phyloP scores from a whole-genome alignment of 1,140 invertebrate species.

The Coenobita brevimanus region DNA sequence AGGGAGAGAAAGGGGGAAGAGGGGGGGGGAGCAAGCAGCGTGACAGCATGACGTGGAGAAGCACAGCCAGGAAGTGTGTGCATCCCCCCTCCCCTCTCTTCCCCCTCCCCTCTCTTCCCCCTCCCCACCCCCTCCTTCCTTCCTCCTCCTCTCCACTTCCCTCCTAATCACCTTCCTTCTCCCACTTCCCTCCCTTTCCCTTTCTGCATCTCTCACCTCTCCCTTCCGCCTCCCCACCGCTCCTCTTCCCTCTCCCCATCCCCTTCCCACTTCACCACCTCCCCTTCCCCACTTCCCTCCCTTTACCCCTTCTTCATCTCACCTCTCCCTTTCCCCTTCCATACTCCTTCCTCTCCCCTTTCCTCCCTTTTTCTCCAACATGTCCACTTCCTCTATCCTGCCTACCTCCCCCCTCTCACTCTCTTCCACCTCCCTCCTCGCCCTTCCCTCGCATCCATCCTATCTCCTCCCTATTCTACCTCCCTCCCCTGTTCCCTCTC shows the following conservation, averaged over 20 bases:
- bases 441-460: not conserved
- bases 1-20: not conserved
- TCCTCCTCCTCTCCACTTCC: not conserved
- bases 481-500: not conserved
- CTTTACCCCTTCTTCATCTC: not conserved
- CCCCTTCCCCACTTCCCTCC: not conserved
- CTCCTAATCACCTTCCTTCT: not conserved
- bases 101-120: not conserved
- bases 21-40: not conserved
- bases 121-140: not conserved
- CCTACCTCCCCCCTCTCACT: not conserved
- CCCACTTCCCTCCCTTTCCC: not conserved
- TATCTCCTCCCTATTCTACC: not conserved
- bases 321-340: not conserved
- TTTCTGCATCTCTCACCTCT: not conserved
- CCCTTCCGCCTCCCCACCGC: not conserved
- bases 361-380: not conserved
- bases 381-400: not conserved
- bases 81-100: not conserved
- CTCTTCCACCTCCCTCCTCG: not conserved
- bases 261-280: not conserved
- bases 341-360: not conserved
- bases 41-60: constrained; percentile 24
- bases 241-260: not conserved
- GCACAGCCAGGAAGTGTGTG: constrained; percentile 19